Evolutionary conservation across 2,113 vertebrate species (phyloP).

Genomic region (Hassar affinis): DNA sequence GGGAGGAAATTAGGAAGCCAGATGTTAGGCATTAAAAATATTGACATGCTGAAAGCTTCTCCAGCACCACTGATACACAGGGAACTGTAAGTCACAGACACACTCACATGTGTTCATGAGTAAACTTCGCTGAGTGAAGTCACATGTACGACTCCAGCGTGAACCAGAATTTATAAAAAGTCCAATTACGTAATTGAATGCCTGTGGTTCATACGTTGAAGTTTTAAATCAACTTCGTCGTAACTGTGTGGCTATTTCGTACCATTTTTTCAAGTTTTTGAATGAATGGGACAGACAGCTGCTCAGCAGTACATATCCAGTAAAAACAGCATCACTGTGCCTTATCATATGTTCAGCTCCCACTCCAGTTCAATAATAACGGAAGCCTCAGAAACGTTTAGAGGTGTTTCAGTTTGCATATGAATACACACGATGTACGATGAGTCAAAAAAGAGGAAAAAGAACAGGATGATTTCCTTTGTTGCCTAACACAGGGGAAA

Average conservation of each 20-base stretch:
- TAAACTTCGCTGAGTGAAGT: conserved; percentile 10
- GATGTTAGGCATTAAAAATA: conserved; percentile 80
- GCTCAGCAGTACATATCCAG: background rate
- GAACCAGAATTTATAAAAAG: conserved; percentile 18
- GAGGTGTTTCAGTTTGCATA: background rate
- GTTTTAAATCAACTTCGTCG: too few species aligned
- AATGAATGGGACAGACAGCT: background rate
- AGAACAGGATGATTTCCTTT: conserved; percentile 55
- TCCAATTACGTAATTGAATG: background rate
- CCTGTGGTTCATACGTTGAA: too few species aligned
- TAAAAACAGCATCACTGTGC: background rate
- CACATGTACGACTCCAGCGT: conserved; percentile 20
- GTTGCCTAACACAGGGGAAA: conserved; percentile 57
- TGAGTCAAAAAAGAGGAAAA: background rate
- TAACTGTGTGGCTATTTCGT: too few species aligned
- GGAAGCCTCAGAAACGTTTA: background rate
- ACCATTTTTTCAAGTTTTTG: background rate
- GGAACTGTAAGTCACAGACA: conserved; percentile 66
- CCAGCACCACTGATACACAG: conserved; percentile 68
- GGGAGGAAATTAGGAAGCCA: conserved; percentile 78
- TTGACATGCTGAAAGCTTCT: conserved; percentile 72
- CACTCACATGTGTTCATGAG: conserved; percentile 20
- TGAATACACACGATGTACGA: background rate
- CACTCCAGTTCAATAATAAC: background rate
- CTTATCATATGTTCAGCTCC: background rate